A percentile compares a stretch with the other conserved stretches of the same genome.
Evolutionary conservation across 2,113 vertebrate species (phyloP).

Genomic region (Sarotherodon lohbergeri): DNA sequence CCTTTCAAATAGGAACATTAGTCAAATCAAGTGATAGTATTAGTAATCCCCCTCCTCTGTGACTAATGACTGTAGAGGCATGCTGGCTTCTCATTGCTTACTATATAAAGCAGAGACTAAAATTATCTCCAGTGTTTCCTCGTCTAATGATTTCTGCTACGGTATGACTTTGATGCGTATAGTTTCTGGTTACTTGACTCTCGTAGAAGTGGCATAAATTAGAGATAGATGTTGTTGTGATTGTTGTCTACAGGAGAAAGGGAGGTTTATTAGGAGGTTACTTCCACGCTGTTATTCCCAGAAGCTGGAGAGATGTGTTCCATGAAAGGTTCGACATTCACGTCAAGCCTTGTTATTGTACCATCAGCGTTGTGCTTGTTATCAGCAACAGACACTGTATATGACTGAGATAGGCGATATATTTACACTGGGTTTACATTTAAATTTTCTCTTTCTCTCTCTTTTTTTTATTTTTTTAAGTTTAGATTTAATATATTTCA

Average conservation of each 20-base stretch:
- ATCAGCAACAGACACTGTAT: background rate
- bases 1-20: constrained; percentile 27
- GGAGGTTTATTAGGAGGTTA: constrained; percentile 15
- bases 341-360: background rate
- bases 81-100: constrained; percentile 16
- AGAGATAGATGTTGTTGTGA: constrained; percentile 72
- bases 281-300: background rate
- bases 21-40: constrained; percentile 26
- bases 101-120: constrained; percentile 85
- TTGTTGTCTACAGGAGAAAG: constrained; percentile 67
- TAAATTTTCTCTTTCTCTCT: background rate
- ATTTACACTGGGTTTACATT: background rate
- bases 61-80: constrained; percentile 18
- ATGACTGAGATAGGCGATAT: background rate
- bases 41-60: background rate
- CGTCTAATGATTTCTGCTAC: constrained; percentile 84
- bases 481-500: constrained; percentile 15
- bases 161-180: constrained; percentile 69
- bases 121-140: constrained; percentile 85
- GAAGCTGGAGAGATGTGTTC: background rate
- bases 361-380: background rate
- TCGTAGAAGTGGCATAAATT: constrained; percentile 68
- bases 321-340: background rate
- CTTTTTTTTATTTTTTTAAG: background rate
- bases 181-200: constrained; percentile 86